These are phyloP conservation scores for Pseudolaguvia tuberculata DNA, from an alignment of 2,113 vertebrate species.

Conservation along the genomic window DNA sequence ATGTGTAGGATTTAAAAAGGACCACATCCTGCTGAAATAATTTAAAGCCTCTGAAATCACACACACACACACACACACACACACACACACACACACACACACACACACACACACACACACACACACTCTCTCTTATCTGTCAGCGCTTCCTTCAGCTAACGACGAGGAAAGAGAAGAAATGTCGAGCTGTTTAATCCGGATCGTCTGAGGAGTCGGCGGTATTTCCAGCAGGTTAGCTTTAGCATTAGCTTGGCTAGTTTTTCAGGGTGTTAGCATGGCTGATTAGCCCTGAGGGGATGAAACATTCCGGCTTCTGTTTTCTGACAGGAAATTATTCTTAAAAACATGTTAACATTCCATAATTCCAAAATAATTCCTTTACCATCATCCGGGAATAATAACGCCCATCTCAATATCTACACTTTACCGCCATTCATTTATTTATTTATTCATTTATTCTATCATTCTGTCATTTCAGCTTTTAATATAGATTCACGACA, in stretches of 20 bases:
- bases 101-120: background rate
- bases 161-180: slow-evolving; percentile 8
- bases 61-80: background rate
- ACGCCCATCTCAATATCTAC: no score
- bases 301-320: background rate
- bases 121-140: background rate
- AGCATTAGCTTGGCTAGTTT: background rate
- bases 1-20: background rate
- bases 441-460: no score
- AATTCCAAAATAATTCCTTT: no score
- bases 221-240: slow-evolving; percentile 31
- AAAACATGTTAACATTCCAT: background rate
- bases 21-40: background rate
- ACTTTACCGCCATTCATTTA: no score
- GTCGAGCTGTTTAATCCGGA: background rate
- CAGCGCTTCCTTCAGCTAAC: background rate
- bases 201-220: slow-evolving; percentile 21
- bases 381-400: background rate
- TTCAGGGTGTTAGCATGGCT: background rate
- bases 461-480: no score
- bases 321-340: background rate
- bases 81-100: background rate
- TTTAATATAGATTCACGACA: no score
- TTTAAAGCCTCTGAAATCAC: background rate
- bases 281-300: background rate